Evolutionary conservation across 2,888 invertebrate genomes (phyloP).

Genomic region (Drosophila meridionalis): DNA sequence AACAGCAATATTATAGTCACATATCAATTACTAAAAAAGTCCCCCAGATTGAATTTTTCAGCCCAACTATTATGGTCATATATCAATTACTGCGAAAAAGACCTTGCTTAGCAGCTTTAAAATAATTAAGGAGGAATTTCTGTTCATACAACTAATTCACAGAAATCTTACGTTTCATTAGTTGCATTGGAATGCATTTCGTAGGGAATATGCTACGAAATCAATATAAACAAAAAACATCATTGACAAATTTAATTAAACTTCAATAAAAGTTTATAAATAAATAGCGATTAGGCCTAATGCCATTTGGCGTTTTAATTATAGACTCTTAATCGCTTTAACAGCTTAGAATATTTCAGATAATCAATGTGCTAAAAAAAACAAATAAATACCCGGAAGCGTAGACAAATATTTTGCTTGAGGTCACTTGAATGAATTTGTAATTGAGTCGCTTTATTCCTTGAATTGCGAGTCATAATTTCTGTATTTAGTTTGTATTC

Average conservation of each 20-base stretch:
- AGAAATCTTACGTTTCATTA: not conserved
- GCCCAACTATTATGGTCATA: not conserved
- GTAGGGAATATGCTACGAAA: not conserved
- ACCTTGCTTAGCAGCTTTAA: not conserved
- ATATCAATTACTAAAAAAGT: too few relatives aligned
- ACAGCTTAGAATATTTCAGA: constrained; percentile 3
- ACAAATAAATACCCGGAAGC: constrained; percentile 12
- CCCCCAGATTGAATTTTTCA: not conserved
- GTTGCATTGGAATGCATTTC: not conserved
- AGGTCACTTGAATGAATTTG: not conserved
- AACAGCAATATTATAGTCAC: too few relatives aligned
- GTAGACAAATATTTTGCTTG: constrained; percentile 5
- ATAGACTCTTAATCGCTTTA: constrained; percentile 1
- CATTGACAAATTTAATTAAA: not conserved
- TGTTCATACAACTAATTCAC: not conserved
- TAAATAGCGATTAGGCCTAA: not conserved
- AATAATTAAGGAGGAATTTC: not conserved
- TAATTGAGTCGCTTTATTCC: constrained; percentile 8
- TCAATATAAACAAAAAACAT: not conserved
- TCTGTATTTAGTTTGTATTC: not conserved
- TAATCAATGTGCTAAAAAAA: constrained; percentile 7
- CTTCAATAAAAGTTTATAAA: constrained; percentile 2
- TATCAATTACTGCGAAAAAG: not conserved
- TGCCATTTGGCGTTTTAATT: constrained; percentile 21
- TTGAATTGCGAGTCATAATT: not conserved